phyloP scores from a whole-genome alignment of 2,797 vertebrate species.

The Ctenochaetus hawaiiensis region DNA sequence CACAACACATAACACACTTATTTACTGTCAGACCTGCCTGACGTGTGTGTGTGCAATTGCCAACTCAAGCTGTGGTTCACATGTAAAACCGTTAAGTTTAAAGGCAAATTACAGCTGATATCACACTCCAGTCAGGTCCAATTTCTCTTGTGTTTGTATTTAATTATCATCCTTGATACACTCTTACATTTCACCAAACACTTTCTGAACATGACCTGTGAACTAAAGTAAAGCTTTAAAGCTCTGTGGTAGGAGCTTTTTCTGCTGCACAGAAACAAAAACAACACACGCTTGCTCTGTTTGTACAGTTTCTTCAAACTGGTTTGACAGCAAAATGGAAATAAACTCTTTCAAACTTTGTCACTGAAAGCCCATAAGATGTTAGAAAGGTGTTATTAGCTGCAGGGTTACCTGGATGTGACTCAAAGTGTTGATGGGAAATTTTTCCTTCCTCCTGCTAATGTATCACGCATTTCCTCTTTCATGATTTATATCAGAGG shows the following conservation, averaged over 20 bases:
- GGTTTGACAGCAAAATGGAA: slow-evolving; percentile 27
- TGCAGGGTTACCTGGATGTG: slow-evolving; percentile 3
- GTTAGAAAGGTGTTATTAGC: background rate
- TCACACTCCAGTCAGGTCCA: background rate
- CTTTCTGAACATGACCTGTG: background rate
- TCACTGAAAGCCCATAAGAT: slow-evolving; percentile 6
- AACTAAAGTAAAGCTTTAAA: background rate
- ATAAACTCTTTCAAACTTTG: background rate
- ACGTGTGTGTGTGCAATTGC: too few species aligned
- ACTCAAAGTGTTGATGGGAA: slow-evolving; percentile 3
- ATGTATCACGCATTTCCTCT: slow-evolving; percentile 24
- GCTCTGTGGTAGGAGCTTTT: background rate
- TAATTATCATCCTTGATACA: background rate
- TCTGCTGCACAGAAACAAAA: slow-evolving; percentile 5
- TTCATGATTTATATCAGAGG: slow-evolving; percentile 27
- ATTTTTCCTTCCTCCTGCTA: slow-evolving; percentile 1
- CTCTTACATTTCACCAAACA: slow-evolving; percentile 1
- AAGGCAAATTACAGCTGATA: background rate
- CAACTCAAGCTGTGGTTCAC: too few species aligned
- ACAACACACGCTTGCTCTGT: slow-evolving; percentile 20
- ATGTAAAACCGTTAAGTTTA: background rate
- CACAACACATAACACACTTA: too few species aligned
- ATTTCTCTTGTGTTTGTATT: slow-evolving; percentile 4
- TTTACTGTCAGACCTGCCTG: too few species aligned
- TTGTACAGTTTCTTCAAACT: slow-evolving; percentile 42